These are phyloP conservation scores for Chrysogorgia sp. DNA, from an alignment of 92 coral and sea anemone genomes.

Conservation along the genomic window DNA sequence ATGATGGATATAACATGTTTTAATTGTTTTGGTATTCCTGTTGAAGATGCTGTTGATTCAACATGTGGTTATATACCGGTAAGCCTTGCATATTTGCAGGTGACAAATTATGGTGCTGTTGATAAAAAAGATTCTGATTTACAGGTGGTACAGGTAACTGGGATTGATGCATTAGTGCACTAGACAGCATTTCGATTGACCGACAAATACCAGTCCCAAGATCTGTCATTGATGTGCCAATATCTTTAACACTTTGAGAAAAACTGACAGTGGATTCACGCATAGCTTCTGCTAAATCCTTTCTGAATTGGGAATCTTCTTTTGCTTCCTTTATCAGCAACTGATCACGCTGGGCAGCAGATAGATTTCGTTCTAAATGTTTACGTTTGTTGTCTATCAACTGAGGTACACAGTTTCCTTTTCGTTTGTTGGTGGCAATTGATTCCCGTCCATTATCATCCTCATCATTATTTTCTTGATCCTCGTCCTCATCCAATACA, in stretches of 20 bases:
- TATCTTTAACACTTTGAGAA: not conserved
- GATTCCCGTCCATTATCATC: not conserved
- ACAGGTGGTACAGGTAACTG: constrained; percentile 15
- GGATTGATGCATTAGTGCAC: not conserved
- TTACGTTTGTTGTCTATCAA: too few relatives aligned
- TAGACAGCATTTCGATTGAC: constrained; percentile 5
- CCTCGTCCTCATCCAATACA: not conserved
- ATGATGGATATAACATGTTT: too few relatives aligned
- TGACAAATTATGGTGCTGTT: constrained; percentile 16
- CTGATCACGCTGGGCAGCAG: constrained; percentile 1
- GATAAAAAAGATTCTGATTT: constrained; percentile 54
- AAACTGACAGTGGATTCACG: not conserved
- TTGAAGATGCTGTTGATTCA: not conserved
- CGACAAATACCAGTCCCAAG: constrained; percentile 7
- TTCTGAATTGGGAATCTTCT: too few relatives aligned
- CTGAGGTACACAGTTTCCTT: not conserved
- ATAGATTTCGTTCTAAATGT: not conserved
- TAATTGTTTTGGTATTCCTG: too few relatives aligned
- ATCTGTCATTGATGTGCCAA: not conserved
- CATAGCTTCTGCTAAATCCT: too few relatives aligned
- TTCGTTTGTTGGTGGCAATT: not conserved
- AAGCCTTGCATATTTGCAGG: constrained; percentile 4
- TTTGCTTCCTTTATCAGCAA: constrained; percentile 3
- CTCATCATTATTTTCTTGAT: not conserved
- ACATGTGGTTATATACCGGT: not conserved